A percentile compares a stretch with the other conserved stretches of the same genome.
Evolutionary conservation across 2,797 vertebrate species (phyloP).

Genomic region (Apodemus agrarius): DNA sequence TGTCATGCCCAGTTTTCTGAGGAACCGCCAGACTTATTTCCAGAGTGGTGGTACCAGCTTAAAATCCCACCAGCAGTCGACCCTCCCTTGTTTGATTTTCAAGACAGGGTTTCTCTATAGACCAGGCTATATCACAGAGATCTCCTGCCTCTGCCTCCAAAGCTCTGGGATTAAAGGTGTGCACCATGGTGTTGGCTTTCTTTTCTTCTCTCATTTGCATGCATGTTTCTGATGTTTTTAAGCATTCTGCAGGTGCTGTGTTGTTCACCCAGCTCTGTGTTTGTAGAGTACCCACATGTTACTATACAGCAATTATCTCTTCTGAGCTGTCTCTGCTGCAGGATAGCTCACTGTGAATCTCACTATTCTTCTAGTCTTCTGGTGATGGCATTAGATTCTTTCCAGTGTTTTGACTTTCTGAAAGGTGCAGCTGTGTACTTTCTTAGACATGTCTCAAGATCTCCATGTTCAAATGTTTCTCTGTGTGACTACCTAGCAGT

Average conservation of each 20-base stretch:
- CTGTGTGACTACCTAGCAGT: background rate
- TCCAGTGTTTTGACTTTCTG: background rate
- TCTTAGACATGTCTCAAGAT: conserved; percentile 28
- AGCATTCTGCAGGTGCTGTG: background rate
- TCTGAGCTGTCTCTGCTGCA: background rate
- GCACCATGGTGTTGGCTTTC: background rate
- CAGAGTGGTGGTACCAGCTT: too few species aligned
- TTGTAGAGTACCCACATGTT: background rate
- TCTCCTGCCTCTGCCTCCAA: background rate
- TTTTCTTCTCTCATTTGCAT: conserved; percentile 15
- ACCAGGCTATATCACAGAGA: background rate
- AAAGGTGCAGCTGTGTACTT: background rate
- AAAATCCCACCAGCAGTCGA: too few species aligned
- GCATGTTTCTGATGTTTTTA: background rate
- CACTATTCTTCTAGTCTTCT: background rate
- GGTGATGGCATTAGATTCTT: conserved; percentile 14
- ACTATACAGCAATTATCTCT: background rate
- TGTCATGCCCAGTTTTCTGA: too few species aligned
- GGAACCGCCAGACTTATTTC: too few species aligned
- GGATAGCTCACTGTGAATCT: background rate
- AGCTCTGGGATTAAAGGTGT: background rate
- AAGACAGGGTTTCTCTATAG: background rate
- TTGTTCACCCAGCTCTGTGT: background rate
- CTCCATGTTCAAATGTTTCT: conserved; percentile 47
- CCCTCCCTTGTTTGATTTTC: too few species aligned